phyloP scores from a whole-genome alignment of 2,113 vertebrate genomes.

The Hymenochirus boettgeri region DNA sequence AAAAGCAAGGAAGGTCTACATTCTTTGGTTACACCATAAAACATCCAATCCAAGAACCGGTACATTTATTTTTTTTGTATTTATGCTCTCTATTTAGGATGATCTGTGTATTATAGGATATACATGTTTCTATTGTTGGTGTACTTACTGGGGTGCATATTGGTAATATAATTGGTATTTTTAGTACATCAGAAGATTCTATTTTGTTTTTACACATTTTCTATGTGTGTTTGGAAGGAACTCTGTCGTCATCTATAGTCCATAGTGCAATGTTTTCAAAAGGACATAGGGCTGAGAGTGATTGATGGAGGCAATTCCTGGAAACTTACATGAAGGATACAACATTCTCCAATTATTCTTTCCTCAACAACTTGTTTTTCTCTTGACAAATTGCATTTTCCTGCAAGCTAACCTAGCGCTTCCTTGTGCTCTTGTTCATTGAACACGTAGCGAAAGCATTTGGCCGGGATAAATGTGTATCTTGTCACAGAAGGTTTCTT shows the following conservation, averaged over 20 bases:
- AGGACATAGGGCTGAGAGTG: neutral
- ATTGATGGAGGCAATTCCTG: neutral
- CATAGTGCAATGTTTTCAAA: neutral
- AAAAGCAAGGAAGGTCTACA: too few relatives aligned
- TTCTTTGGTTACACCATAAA: too few relatives aligned
- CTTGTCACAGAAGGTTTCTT: neutral
- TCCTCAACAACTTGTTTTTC: slow-evolving; percentile 7
- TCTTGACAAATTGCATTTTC: slow-evolving; percentile 11
- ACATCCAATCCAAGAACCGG: too few relatives aligned
- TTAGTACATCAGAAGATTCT: too few relatives aligned
- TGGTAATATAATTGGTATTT: too few relatives aligned
- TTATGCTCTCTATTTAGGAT: too few relatives aligned
- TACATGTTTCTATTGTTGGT: too few relatives aligned
- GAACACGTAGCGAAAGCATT: slow-evolving; percentile 1
- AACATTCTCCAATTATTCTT: neutral
- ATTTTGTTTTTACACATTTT: too few relatives aligned
- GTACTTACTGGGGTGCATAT: too few relatives aligned
- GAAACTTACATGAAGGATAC: neutral
- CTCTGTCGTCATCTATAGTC: neutral
- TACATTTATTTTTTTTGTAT: too few relatives aligned
- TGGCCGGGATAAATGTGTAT: neutral
- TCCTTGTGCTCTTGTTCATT: neutral
- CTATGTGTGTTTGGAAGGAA: too few relatives aligned
- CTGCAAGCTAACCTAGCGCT: neutral
- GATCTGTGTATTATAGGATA: too few relatives aligned